phyloP scores from a whole-genome alignment of 1,140 invertebrate genomes.

The Andrena cerasifolii region DNA sequence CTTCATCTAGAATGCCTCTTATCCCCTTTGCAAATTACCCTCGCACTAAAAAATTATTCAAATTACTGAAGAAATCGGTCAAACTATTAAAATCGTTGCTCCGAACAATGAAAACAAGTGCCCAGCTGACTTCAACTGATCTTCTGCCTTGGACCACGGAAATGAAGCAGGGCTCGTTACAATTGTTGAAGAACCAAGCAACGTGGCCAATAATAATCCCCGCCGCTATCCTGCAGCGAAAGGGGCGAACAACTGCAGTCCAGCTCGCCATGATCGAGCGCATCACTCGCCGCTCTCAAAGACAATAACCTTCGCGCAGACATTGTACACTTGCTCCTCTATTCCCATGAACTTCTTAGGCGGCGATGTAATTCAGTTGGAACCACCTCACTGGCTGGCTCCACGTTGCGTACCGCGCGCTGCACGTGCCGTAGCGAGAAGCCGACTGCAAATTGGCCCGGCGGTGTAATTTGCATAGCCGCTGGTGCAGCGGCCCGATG shows the following conservation, averaged over 20 bases:
- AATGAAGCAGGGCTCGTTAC: no score
- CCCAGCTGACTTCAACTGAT: no score
- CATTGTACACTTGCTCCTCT: not conserved
- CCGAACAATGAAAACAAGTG: no score
- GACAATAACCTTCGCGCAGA: not conserved
- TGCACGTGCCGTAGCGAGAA: constrained; percentile 30
- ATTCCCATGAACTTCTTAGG: constrained; percentile 35
- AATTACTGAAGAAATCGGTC: no score
- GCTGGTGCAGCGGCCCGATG: constrained; percentile 47
- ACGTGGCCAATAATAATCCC: no score
- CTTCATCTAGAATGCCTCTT: no score
- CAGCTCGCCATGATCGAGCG: not conserved
- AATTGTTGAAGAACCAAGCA: no score
- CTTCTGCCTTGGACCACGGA: no score
- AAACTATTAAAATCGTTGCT: no score
- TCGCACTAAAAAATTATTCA: no score
- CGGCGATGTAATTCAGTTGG: constrained; percentile 25
- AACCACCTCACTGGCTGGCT: not conserved
- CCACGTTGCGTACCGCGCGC: constrained; percentile 22
- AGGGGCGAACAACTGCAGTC: not conserved
- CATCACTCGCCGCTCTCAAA: not conserved
- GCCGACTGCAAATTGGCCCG: constrained; percentile 51
- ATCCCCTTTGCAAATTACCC: no score
- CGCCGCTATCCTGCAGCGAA: no score
- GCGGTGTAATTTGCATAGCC: constrained; percentile 55